Evolutionary conservation across 2,888 invertebrate species (phyloP).

Genomic region (Aphrophora alni): DNA sequence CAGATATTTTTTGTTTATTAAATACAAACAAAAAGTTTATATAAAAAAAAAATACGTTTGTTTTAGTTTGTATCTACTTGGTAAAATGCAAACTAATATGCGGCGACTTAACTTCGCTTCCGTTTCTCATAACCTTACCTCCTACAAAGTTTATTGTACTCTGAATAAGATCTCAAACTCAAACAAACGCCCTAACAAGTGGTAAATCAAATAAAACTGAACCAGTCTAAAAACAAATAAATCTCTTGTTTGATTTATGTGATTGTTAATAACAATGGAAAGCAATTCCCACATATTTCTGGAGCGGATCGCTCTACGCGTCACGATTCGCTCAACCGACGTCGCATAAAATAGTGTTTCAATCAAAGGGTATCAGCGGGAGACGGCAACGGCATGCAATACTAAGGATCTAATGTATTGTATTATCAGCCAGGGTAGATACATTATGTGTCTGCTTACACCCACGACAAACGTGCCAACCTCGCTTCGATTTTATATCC

Average conservation of each 20-base stretch:
- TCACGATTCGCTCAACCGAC: background rate
- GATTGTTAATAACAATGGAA: background rate
- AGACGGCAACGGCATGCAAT: background rate
- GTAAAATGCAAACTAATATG: no score
- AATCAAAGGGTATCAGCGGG: background rate
- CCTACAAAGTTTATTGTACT: background rate
- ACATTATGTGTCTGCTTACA: conserved; percentile 6
- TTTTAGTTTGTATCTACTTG: no score
- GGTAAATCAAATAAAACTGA: background rate
- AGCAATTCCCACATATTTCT: conserved; percentile 2
- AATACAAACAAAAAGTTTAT: no score
- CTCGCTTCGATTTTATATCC: background rate
- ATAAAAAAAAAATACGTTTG: no score
- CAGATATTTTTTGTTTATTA: no score
- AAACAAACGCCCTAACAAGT: background rate
- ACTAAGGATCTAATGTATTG: background rate
- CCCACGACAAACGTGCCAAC: background rate
- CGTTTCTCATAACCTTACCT: background rate
- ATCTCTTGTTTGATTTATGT: background rate
- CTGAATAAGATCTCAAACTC: background rate
- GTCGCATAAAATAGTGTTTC: background rate
- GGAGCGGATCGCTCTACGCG: background rate
- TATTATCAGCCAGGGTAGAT: background rate
- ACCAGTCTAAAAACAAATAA: background rate
- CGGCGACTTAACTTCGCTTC: no score